A percentile compares a stretch with the other conserved stretches of the same genome.
Conservation (phyloP, 2,888 invertebrate genomes). For the Drosophila parthenogenetica region DNA sequence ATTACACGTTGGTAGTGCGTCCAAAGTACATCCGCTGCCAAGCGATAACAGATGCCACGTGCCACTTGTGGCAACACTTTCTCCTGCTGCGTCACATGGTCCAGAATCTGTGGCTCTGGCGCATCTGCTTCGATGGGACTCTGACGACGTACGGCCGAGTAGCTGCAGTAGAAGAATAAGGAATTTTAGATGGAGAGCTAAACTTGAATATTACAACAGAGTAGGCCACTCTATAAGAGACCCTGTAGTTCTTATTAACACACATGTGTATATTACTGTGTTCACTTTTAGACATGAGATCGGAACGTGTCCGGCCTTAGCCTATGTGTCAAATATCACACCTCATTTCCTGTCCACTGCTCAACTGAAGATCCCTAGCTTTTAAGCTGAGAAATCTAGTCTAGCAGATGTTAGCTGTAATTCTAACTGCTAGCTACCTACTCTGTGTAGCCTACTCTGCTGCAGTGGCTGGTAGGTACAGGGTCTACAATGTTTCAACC, state of each 20-base stretch:
- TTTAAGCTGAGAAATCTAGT: too few relatives aligned
- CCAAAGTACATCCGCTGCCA: slow-evolving; percentile 92
- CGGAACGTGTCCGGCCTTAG: too few relatives aligned
- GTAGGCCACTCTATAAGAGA: neutral
- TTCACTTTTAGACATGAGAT: too few relatives aligned
- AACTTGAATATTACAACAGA: neutral
- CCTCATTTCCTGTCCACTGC: too few relatives aligned
- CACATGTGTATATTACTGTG: too few relatives aligned
- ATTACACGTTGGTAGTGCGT: slow-evolving; percentile 92
- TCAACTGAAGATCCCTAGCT: too few relatives aligned
- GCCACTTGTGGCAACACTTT: slow-evolving; percentile 95
- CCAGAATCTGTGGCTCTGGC: slow-evolving; percentile 94
- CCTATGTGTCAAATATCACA: too few relatives aligned
- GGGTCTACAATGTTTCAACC: neutral
- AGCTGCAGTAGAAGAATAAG: slow-evolving; percentile 48
- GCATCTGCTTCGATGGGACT: slow-evolving; percentile 91
- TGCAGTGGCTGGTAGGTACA: too few relatives aligned
- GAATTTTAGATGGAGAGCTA: neutral
- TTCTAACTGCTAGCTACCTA: too few relatives aligned
- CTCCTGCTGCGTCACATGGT: slow-evolving; percentile 97
- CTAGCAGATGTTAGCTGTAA: too few relatives aligned
- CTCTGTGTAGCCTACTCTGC: too few relatives aligned
- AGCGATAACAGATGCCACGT: slow-evolving; percentile 91
- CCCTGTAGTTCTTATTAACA: neutral
- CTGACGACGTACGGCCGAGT: slow-evolving; percentile 95